Evolutionary conservation across 2,113 vertebrate genomes (phyloP).

Genomic region (Syrmaticus mikado): DNA sequence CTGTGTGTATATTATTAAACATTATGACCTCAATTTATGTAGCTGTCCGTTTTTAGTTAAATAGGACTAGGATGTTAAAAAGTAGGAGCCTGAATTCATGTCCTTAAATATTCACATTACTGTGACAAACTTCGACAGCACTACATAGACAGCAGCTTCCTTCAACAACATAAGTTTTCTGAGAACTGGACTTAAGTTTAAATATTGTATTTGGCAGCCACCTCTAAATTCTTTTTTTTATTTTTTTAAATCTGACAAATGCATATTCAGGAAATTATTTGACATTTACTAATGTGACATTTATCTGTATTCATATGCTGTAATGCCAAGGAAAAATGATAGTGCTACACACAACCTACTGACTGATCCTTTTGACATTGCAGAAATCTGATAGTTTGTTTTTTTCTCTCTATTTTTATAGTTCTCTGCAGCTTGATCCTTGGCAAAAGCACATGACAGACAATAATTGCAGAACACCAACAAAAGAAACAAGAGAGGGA

Average conservation of each 20-base stretch:
- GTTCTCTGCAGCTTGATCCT: constrained; percentile 49
- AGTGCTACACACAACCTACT: constrained; percentile 2
- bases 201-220: background rate
- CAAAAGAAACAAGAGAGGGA: constrained; percentile 22
- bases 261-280: background rate
- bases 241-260: background rate
- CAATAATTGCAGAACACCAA: constrained; percentile 24
- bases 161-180: background rate
- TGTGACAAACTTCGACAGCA: background rate
- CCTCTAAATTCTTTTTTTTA: background rate
- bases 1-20: background rate
- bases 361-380: constrained; percentile 35
- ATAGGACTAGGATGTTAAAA: background rate
- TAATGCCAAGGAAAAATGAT: constrained; percentile 21
- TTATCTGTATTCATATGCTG: background rate
- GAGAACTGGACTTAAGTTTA: background rate
- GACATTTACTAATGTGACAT: constrained; percentile 13
- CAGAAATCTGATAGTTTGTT: constrained; percentile 64
- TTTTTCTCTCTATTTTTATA: constrained; percentile 69
- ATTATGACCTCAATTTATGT: background rate
- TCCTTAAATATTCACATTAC: background rate
- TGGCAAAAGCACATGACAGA: constrained; percentile 44
- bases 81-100: background rate
- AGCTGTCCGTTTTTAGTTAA: background rate
- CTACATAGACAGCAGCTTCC: background rate